These are phyloP conservation scores for Corvus moneduloides DNA, from an alignment of 2,113 vertebrate species.

Conservation along the genomic window DNA sequence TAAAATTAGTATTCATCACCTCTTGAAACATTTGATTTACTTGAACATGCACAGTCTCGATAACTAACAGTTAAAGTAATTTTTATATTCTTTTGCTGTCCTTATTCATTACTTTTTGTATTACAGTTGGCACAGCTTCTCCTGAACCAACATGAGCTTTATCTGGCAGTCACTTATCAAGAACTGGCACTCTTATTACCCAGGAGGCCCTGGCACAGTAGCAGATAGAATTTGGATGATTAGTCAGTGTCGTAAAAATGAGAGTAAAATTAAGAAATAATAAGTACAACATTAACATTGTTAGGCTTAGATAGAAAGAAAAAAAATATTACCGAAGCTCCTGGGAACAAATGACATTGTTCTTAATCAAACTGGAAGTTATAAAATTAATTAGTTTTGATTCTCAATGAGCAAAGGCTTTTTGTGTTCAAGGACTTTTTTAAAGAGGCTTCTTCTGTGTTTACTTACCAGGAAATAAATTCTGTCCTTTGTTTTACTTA, in stretches of 20 bases:
- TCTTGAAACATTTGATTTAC: not conserved
- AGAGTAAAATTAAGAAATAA: conserved; percentile 30
- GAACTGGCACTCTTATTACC: not conserved
- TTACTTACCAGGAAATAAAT: not conserved
- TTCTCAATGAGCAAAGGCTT: not conserved
- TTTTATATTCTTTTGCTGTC: not conserved
- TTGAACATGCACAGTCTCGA: not conserved
- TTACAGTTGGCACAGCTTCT: not conserved
- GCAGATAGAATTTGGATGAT: not conserved
- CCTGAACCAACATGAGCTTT: not conserved
- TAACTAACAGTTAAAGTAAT: not conserved
- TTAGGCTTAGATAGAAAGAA: not conserved
- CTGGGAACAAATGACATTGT: not conserved
- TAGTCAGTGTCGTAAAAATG: not conserved
- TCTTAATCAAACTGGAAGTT: not conserved
- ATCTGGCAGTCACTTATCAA: not conserved
- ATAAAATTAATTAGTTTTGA: not conserved
- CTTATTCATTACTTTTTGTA: not conserved
- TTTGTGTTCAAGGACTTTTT: not conserved
- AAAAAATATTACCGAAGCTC: not conserved
- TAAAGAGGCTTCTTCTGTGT: not conserved
- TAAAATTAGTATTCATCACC: not conserved
- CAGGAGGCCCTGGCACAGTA: not conserved
- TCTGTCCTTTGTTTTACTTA: not conserved
- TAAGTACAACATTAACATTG: not conserved